Evolutionary conservation across 2,113 vertebrate species (phyloP), one percentile per base, ranked within the genome.

Genomic region (Sylvia atricapilla): DNA sequence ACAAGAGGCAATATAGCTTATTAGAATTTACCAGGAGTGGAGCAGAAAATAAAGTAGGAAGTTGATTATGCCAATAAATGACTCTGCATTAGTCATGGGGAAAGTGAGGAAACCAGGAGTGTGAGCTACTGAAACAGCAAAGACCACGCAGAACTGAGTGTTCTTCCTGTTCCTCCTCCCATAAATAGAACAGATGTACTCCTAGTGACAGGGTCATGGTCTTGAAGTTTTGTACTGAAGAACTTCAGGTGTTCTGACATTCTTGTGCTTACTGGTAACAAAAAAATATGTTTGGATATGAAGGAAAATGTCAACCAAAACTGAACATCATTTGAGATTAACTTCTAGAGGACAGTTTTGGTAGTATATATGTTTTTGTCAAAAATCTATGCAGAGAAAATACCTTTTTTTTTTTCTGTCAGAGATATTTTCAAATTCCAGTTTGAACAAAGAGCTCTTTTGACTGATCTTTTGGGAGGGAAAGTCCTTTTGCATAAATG

Each of bases 151-250:
- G 49, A 73, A 2, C 27, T 49, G 28, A 79, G 15, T 15, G 18
- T 37, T 30, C 7, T 49, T 21, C 33, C 22, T 73, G 22, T 17
- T 10, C 7, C 37, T 37, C 24, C 21, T 66, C 7, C 27, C 30
- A 7, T 10, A 58, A 63, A 72, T 2, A 53, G 37, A 18, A 44
- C 3, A 17, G 13, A 63, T 55, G 20, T 35, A 28, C 10, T 66
- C 11, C 12, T 39, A 39, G 49, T 30, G 21, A 6, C 6, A 58
- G 6, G 9, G 20, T 18, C 1, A 2, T 21, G 4, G 15, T n/a
- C 25, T 31, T 15, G 20, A 74, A 64, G 18, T 28, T 82, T 60
- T 47, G 6, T 28, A 20, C 8, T 1, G 2, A 85, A 82, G 23
- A 6, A 52, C 14, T 88, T 66, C 28, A 21, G 2, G 8, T 77